Conservation (phyloP, 2,888 invertebrate species). For the Mythimna vitellina region DNA sequence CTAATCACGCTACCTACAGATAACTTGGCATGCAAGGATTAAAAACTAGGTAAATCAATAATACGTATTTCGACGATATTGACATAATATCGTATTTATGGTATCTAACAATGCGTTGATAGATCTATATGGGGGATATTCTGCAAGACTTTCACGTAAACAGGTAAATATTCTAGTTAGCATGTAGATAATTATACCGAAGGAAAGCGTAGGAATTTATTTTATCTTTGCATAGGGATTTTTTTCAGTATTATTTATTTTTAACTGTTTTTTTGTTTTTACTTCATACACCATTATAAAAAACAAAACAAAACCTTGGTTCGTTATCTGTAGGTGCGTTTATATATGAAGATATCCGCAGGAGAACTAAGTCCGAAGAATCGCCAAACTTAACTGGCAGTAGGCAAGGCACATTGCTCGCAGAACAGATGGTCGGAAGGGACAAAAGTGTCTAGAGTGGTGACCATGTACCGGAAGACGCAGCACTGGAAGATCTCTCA, state of each 20-base stretch:
- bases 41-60: slow-evolving; percentile 31
- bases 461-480: too few species aligned
- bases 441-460: too few species aligned
- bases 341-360: background rate
- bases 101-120: slow-evolving; percentile 8
- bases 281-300: background rate
- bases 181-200: too few species aligned
- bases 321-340: background rate
- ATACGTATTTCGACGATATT: background rate
- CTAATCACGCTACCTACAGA: slow-evolving; percentile 29
- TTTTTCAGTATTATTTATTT: background rate
- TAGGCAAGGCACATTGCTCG: too few species aligned
- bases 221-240: background rate
- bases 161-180: slow-evolving; percentile 9
- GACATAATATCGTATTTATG: background rate
- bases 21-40: slow-evolving; percentile 5
- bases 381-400: too few species aligned
- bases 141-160: slow-evolving; percentile 13
- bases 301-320: background rate
- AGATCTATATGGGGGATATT: background rate
- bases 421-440: too few species aligned
- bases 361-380: too few species aligned
- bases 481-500: too few species aligned
- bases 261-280: background rate
- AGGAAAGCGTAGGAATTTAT: background rate